Evolutionary conservation across 2,113 vertebrate species (phyloP), one percentile per base, ranked within the genome.

Genomic region (Perca schrenkii): DNA sequence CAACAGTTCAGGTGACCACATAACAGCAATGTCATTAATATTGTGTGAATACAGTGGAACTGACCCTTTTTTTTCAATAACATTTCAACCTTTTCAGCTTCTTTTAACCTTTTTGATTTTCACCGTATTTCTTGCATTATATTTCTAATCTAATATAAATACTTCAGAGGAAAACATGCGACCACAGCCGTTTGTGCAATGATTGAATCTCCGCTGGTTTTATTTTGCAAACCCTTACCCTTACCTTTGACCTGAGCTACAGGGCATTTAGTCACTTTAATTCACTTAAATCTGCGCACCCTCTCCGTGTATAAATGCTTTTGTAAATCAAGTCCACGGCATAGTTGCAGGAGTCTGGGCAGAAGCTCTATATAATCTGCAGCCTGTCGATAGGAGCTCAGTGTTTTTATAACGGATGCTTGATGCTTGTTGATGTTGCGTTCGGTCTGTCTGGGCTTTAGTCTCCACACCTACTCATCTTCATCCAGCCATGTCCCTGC

Each of bases 361-460:
- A 62, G 36, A 7, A 64, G 10, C 36, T 67, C 60, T 54, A 36
- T 1, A 64, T 49, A 64, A 34, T 31, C 53, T 63, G 28, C 25
- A 63, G 46, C 22, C 1, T 65, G 52, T 79, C 53, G n/a, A 34
- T 79, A 62, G 77, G 52, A 86, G 61, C 46, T 52, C 4, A 61
- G 57, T 74, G 74, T 77, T 83, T 34, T 73, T 36, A 28, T 69
- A 69, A 65, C 4, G 2, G 69, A 25, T 25, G 25, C 25, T 25
- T 25, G 25, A 25, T 25, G 25, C 25, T 25, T 73, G 78, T 54
- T n/a, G 5, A 22, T 66, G 65, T 72, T 50, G 17, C 60, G 50
- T 64, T 76, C 67, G 34, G 63, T 21, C 53, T 69, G 72, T 50
- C 62, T 77, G 63, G 36, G 31, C 70, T 74, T 82, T 31, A 25